Evolutionary conservation across 2,888 invertebrate species (phyloP), one percentile per base, ranked within the genome.

Genomic region (Clitarchus hookeri): DNA sequence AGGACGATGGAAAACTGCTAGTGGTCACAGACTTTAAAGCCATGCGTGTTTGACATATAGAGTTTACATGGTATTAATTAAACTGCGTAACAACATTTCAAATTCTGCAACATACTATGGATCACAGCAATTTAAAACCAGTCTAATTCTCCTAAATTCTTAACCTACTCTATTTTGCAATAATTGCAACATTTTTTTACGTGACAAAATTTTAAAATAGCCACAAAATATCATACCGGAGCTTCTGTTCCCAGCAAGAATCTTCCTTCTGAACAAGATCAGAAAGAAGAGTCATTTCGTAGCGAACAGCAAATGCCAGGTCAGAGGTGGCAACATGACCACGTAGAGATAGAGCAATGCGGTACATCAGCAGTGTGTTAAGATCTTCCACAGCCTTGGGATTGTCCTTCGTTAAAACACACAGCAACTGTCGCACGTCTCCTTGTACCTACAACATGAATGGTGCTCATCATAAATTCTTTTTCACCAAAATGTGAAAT

Each of bases 221-320:
- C 2, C 0, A 11, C 2, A 26, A 26, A 25, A 16, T 26, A 27
- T 25, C 44, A 26, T 82, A 90, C 90, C 97, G 94, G 0, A 99
- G 92, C 90, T 98, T 96, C 88, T 96, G 95, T 91, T 99, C 98
- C 99, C 99, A 99, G 90, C 98, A 98, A 6, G 96, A 95, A 91
- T 99, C 99, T 90, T 98, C 97, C 89, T 97, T 97, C 89, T 97
- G 96, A 2, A 98, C 95, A 83, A 98, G 93, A 0, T 97, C 96
- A 0, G 98, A 97, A 44, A 99, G 92, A 23, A 99, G 92, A 13
- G 97, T 94, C 91, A 99, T 98, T 91, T 98, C 96, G 90, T 98
- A 97, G 6, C 98, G 94, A 0, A 98, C 97, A 3, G 96, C 95
- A 4, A 95, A 93, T 53, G 95, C 95, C 85, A 96, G 91, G 90